phyloP scores from a whole-genome alignment of 1,140 invertebrate species.

The Drosophila teissieri region DNA sequence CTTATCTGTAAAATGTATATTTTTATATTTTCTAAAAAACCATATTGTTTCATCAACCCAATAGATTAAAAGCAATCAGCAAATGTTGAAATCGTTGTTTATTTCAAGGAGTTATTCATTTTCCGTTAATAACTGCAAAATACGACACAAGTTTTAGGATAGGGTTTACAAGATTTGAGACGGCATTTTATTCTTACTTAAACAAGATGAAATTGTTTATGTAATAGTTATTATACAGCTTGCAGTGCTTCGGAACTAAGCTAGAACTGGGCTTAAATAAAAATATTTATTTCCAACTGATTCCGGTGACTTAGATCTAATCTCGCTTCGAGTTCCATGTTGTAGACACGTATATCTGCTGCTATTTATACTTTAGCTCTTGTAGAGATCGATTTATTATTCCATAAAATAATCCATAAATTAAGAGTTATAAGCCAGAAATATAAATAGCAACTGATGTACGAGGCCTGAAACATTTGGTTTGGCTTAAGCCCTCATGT shows the following conservation, averaged over 20 bases:
- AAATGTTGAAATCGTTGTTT: too few species aligned
- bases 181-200: constrained; percentile 70
- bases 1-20: too few species aligned
- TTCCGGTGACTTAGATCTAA: constrained; percentile 42
- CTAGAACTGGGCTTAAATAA: constrained; percentile 43
- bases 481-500: constrained; percentile 28
- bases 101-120: too few species aligned
- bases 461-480: constrained; percentile 7
- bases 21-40: too few species aligned
- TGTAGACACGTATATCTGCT: constrained; percentile 1
- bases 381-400: not conserved
- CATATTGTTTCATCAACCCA: too few species aligned
- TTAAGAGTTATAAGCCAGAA: not conserved
- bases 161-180: constrained; percentile 48
- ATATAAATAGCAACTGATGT: not conserved
- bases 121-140: not conserved
- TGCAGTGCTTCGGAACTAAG: constrained; percentile 67
- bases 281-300: constrained; percentile 30
- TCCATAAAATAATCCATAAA: not conserved
- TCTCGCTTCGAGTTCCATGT: constrained; percentile 17
- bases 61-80: not conserved
- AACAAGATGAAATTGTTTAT: constrained; percentile 58
- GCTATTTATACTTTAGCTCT: not conserved
- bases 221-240: constrained; percentile 54
- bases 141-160: not conserved